Conservation (phyloP, 2,113 vertebrate species). For the Ammodytes dubius region DNA sequence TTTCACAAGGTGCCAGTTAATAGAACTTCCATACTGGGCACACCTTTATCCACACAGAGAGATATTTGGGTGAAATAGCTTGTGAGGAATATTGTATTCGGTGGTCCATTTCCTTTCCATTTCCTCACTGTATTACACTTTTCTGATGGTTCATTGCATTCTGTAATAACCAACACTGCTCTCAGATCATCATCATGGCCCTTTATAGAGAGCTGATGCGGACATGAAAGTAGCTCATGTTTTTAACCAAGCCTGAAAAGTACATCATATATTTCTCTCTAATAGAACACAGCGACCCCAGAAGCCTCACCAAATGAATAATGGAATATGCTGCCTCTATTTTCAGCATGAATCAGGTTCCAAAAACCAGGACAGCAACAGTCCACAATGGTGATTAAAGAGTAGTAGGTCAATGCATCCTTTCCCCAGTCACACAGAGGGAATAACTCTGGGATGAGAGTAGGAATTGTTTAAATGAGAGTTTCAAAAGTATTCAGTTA, state of each 20-base stretch:
- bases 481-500: neutral
- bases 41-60: conserved; percentile 5
- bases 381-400: neutral
- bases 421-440: neutral
- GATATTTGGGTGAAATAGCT: conserved; percentile 20
- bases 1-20: neutral
- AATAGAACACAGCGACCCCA: neutral
- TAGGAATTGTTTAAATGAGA: neutral
- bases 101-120: conserved; percentile 45
- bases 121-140: conserved; percentile 52
- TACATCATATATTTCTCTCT: neutral
- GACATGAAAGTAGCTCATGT: conserved; percentile 9
- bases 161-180: conserved; percentile 54
- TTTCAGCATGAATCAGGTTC: neutral
- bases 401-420: neutral
- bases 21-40: neutral
- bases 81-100: conserved; percentile 18
- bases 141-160: conserved; percentile 55
- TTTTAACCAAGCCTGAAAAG: neutral
- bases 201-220: conserved; percentile 16
- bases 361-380: neutral
- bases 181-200: conserved; percentile 46
- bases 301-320: neutral
- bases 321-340: neutral
- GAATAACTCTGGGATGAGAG: neutral